Conservation (phyloP, 1,140 invertebrate genomes). For the Pemphigus obesinymphae region DNA sequence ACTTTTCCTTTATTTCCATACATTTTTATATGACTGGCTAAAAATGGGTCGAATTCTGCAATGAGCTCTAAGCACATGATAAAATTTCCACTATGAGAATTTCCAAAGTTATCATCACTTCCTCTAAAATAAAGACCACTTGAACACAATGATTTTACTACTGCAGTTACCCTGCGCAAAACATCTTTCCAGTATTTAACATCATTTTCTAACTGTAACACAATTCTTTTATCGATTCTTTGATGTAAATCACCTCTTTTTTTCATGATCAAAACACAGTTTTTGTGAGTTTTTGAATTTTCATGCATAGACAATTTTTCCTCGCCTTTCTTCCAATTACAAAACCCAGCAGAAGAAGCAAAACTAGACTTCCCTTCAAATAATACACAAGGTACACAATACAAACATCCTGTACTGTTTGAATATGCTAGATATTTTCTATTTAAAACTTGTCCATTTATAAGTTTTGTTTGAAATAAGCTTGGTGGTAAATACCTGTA, state of each 20-base stretch:
- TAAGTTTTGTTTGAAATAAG: constrained; percentile 44
- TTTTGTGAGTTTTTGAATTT: not conserved
- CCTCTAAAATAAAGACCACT: not conserved
- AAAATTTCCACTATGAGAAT: constrained; percentile 46
- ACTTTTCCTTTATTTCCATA: constrained; percentile 43
- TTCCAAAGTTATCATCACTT: not conserved
- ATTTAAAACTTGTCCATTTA: constrained; percentile 6
- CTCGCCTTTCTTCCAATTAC: not conserved
- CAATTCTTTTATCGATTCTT: not conserved
- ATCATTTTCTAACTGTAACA: not conserved
- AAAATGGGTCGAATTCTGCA: no score
- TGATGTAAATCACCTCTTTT: not conserved
- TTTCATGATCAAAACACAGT: not conserved
- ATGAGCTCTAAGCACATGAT: constrained; percentile 44
- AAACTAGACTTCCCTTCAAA: not conserved
- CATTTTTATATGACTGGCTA: constrained; percentile 43
- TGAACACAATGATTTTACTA: not conserved
- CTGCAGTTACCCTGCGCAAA: not conserved
- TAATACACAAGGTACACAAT: not conserved
- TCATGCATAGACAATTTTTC: not conserved
- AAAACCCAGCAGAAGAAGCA: not conserved
- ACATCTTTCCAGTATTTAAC: not conserved
- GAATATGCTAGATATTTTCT: not conserved
- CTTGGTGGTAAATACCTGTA: not conserved
- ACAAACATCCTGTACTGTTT: constrained; percentile 9